Conservation (phyloP, 2,888 invertebrate species). For the Hymenopus coronatus region DNA sequence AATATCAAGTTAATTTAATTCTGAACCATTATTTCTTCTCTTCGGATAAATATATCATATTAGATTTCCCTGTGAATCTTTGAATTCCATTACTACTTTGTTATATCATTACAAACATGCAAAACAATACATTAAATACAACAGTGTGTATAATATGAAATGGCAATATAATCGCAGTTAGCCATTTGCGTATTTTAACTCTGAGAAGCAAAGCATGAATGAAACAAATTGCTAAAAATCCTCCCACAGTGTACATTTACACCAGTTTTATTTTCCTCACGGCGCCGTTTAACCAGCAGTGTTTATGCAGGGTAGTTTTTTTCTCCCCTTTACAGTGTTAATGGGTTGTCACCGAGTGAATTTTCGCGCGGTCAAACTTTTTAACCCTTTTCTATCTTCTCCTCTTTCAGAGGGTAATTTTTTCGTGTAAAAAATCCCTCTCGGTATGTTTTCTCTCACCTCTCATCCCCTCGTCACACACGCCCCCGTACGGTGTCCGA, state of each 20-base stretch:
- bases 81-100: too few species aligned
- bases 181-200: background rate
- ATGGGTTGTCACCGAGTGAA: constrained; percentile 20
- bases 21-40: too few species aligned
- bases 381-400: constrained; percentile 10
- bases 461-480: constrained; percentile 3
- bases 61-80: too few species aligned
- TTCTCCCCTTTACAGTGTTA: background rate
- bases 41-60: too few species aligned
- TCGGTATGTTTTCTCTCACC: background rate
- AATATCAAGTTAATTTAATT: too few species aligned
- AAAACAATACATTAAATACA: too few species aligned
- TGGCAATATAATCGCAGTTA: too few species aligned
- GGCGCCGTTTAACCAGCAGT: background rate
- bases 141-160: too few species aligned
- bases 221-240: background rate
- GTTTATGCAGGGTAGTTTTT: background rate
- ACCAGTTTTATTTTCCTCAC: background rate
- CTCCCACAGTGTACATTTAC: background rate
- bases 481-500: constrained; percentile 13
- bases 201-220: background rate
- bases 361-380: constrained; percentile 17
- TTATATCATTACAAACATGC: too few species aligned
- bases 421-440: background rate
- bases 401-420: background rate